A percentile compares a stretch with the other conserved stretches of the same genome.
Conservation (phyloP, 2,797 vertebrate genomes). For the Phalloptychus januarius region DNA sequence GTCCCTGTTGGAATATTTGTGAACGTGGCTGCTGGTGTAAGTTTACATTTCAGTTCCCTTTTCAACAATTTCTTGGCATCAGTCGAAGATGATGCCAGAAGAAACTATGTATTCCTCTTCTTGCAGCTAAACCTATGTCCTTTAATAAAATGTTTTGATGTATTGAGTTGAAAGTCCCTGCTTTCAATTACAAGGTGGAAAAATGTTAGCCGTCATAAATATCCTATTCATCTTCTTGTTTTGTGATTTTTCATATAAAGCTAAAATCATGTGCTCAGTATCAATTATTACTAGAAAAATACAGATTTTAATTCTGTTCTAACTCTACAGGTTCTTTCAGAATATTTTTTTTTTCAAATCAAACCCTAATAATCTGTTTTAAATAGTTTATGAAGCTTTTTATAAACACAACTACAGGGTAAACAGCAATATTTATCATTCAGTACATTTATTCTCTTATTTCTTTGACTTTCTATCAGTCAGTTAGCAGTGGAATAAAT, state of each 20-base stretch:
- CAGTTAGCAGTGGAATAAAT: not conserved
- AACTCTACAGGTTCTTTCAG: not conserved
- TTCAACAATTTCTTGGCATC: slow-evolving; percentile 17
- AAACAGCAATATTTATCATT: slow-evolving; percentile 19
- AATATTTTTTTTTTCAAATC: not conserved
- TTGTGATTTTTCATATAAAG: not conserved
- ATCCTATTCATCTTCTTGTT: not conserved
- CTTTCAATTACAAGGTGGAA: slow-evolving; percentile 8
- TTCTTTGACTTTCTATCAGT: not conserved
- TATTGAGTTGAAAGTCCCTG: slow-evolving; percentile 9
- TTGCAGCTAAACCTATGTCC: slow-evolving; percentile 28
- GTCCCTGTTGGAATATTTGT: not conserved
- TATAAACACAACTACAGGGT: not conserved
- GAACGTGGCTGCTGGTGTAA: slow-evolving; percentile 29
- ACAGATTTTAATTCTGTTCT: not conserved
- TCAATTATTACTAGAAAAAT: not conserved
- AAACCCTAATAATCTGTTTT: not conserved
- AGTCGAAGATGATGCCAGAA: slow-evolving; percentile 35
- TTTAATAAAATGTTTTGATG: slow-evolving; percentile 5
- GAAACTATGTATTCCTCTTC: slow-evolving; percentile 30
- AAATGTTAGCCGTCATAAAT: slow-evolving; percentile 8
- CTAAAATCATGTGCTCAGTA: not conserved
- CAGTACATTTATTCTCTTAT: not conserved
- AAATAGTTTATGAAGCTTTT: not conserved
- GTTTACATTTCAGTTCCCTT: slow-evolving; percentile 31